phyloP scores from a whole-genome alignment of 2,113 vertebrate genomes.

The Steatornis caripensis region DNA sequence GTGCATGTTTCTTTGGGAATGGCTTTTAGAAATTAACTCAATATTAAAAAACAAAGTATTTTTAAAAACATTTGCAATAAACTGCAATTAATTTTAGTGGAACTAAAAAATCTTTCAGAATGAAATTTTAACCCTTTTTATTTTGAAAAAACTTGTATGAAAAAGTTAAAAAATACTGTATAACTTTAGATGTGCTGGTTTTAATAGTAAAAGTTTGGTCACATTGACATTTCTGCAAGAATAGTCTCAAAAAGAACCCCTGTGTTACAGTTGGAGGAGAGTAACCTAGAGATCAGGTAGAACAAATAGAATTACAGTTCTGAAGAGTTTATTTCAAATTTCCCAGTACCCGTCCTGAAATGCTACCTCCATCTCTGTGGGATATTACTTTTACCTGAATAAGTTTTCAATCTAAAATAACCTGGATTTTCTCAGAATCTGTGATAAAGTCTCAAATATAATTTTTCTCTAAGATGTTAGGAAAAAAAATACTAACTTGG shows the following conservation, averaged over 20 bases:
- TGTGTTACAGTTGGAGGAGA: not conserved
- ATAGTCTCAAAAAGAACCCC: not conserved
- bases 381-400: not conserved
- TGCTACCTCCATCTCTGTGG: not conserved
- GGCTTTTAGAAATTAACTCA: not conserved
- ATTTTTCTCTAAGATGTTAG: not conserved
- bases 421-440: not conserved
- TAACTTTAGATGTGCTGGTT: not conserved
- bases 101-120: not conserved
- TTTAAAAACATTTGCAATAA: not conserved
- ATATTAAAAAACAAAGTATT: not conserved
- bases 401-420: not conserved
- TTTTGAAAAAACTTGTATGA: not conserved
- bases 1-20: not conserved
- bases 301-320: not conserved
- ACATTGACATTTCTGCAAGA: not conserved
- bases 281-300: not conserved
- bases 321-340: not conserved
- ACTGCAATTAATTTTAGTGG: not conserved
- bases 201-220: not conserved
- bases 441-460: not conserved
- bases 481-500: not conserved
- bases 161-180: not conserved
- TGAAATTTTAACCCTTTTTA: not conserved
- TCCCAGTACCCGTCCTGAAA: not conserved